phyloP scores from a whole-genome alignment of 1,140 invertebrate genomes.

The Psilanteris sp. region DNA sequence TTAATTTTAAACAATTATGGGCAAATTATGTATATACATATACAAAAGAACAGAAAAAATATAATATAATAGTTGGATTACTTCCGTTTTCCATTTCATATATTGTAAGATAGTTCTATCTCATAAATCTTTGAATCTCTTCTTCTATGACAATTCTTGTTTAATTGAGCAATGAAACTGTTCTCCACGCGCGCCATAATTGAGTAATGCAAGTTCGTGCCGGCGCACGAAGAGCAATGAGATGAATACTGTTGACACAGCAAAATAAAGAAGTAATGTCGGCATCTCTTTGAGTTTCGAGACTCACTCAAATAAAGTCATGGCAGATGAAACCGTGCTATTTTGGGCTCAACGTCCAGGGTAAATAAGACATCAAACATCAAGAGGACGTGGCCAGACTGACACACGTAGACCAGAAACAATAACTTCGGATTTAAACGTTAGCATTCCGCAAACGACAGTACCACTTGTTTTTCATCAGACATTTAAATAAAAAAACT shows the following conservation, averaged over 20 bases:
- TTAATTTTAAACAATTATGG: slow-evolving; percentile 22
- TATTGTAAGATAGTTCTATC: too few relatives aligned
- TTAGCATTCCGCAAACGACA: slow-evolving; percentile 29
- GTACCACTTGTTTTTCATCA: neutral
- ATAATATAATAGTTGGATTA: too few relatives aligned
- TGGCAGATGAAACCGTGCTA: slow-evolving; percentile 64
- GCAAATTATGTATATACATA: slow-evolving; percentile 3
- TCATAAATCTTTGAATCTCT: neutral
- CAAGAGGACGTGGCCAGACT: slow-evolving; percentile 64
- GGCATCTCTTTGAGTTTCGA: slow-evolving; percentile 52
- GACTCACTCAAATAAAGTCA: slow-evolving; percentile 72
- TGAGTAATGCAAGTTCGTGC: slow-evolving; percentile 30
- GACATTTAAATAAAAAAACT: slow-evolving; percentile 1
- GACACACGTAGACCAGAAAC: slow-evolving; percentile 58
- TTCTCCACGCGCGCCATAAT: slow-evolving; percentile 30
- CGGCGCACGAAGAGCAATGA: slow-evolving; percentile 4
- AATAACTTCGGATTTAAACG: slow-evolving; percentile 60
- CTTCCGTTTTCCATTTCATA: too few relatives aligned
- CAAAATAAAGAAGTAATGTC: slow-evolving; percentile 51
- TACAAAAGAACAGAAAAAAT: slow-evolving; percentile 2
- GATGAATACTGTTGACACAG: slow-evolving; percentile 50
- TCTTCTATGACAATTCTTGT: neutral
- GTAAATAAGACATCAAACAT: slow-evolving; percentile 78
- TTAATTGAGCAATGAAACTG: slow-evolving; percentile 39
- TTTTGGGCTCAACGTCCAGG: slow-evolving; percentile 32